phyloP scores from a whole-genome alignment of 1,140 invertebrate species.

The Drosophila eugracilis region DNA sequence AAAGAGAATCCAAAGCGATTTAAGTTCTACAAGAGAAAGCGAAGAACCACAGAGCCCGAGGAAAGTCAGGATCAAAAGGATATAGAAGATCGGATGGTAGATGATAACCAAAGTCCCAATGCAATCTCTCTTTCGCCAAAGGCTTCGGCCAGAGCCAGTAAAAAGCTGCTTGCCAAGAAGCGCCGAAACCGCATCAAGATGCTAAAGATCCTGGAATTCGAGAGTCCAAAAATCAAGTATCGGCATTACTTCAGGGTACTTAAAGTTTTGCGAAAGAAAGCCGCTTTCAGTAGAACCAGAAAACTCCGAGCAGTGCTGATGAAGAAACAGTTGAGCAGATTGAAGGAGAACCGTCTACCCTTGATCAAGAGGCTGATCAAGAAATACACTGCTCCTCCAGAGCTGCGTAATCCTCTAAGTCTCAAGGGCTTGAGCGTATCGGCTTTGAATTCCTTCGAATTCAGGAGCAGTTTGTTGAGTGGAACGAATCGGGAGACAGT shows the following conservation, averaged over 20 bases:
- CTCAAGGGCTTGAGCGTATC: constrained; percentile 54
- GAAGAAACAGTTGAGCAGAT: constrained; percentile 35
- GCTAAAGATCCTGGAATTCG: constrained; percentile 66
- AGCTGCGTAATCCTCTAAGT: constrained; percentile 33
- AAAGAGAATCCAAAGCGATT: constrained; percentile 56
- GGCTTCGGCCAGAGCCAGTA: constrained; percentile 41
- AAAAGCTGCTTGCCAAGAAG: constrained; percentile 49
- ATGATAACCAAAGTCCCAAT: neutral
- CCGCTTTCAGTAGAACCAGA: constrained; percentile 24
- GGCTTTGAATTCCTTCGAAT: constrained; percentile 45
- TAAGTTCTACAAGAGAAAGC: constrained; percentile 78
- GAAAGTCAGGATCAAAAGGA: neutral
- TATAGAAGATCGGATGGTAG: neutral
- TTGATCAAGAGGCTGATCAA: constrained; percentile 64
- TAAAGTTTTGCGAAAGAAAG: constrained; percentile 37
- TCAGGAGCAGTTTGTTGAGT: constrained; percentile 33
- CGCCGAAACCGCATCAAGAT: constrained; percentile 71
- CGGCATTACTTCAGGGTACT: constrained; percentile 61
- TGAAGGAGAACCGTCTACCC: constrained; percentile 61
- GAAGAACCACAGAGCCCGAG: constrained; percentile 45
- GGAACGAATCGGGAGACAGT: constrained; percentile 55
- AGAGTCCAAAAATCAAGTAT: constrained; percentile 70
- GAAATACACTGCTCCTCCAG: constrained; percentile 35
- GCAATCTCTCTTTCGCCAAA: constrained; percentile 5
- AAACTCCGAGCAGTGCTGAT: constrained; percentile 32